phyloP scores from a whole-genome alignment of 2,113 vertebrate genomes.

The Nanorana parkeri region DNA sequence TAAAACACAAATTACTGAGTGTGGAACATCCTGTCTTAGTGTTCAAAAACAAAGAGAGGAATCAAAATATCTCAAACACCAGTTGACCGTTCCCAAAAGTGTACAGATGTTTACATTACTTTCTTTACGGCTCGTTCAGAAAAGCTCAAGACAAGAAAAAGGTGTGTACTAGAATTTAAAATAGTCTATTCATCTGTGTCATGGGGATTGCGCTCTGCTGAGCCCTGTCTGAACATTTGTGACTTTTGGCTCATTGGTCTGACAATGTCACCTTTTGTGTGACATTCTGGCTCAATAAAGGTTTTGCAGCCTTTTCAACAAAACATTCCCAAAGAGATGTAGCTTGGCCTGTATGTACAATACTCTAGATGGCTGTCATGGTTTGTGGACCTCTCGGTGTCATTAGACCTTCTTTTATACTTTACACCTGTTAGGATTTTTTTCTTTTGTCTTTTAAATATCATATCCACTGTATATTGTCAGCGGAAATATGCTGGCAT shows the following conservation, averaged over 20 bases:
- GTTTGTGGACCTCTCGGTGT: neutral
- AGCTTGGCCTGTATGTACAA: neutral
- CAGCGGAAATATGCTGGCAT: too few species aligned
- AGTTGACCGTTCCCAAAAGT: neutral
- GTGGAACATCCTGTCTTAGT: constrained; percentile 23
- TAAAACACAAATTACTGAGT: neutral
- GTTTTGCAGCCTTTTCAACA: neutral
- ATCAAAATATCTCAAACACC: neutral
- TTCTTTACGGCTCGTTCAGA: neutral
- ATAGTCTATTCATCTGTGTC: neutral
- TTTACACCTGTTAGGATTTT: neutral
- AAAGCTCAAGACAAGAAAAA: neutral
- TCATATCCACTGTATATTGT: too few species aligned
- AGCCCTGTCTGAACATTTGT: constrained; percentile 6
- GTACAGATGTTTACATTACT: neutral
- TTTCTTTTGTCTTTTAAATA: neutral
- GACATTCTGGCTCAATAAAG: constrained; percentile 4
- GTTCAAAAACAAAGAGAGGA: neutral
- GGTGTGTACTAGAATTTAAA: neutral
- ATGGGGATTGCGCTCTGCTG: neutral
- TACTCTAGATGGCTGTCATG: neutral
- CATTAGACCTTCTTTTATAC: neutral
- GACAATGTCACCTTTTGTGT: constrained; percentile 35
- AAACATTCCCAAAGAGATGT: neutral
- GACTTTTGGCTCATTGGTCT: neutral